Percentiles rank a stretch among this genome's conserved stretches.
Evolutionary conservation across 2,888 invertebrate species (phyloP).

Genomic region (Caenorhabditis zanzibari): DNA sequence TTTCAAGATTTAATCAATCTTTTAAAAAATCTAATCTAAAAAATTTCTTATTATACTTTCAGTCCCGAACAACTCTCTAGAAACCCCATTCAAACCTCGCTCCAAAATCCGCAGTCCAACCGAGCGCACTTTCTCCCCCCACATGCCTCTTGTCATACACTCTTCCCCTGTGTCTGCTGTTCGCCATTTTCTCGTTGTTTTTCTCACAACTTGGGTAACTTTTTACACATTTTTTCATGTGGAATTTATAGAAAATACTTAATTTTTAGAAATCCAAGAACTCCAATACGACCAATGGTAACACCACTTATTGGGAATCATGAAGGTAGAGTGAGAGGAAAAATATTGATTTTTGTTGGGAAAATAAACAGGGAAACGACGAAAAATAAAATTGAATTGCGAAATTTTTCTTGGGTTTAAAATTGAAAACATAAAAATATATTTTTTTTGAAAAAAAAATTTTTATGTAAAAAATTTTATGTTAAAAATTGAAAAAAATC

Average conservation of each 20-base stretch:
- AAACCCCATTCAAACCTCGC: neutral
- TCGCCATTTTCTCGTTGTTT: neutral
- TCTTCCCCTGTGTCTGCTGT: neutral
- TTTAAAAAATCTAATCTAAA: neutral
- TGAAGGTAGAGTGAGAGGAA: slow-evolving; percentile 12
- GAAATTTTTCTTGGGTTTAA: too few relatives aligned
- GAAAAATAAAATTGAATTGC: too few relatives aligned
- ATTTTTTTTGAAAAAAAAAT: too few relatives aligned
- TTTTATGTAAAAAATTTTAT: too few relatives aligned
- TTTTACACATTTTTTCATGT: neutral
- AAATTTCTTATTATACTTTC: too few relatives aligned
- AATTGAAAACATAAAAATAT: too few relatives aligned
- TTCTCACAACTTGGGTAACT: neutral
- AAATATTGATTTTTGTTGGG: neutral
- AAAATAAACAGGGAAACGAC: too few relatives aligned
- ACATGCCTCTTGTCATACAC: too few relatives aligned
- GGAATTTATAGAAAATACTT: neutral
- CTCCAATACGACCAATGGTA: slow-evolving; percentile 10
- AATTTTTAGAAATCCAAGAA: neutral
- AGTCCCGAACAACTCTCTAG: neutral
- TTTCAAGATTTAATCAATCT: too few relatives aligned
- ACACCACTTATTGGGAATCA: slow-evolving; percentile 30
- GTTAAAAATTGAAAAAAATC: too few relatives aligned
- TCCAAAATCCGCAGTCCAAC: neutral
- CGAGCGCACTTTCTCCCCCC: neutral